phyloP scores from a whole-genome alignment of 1,140 invertebrate species.

The Drosophila burlai region DNA sequence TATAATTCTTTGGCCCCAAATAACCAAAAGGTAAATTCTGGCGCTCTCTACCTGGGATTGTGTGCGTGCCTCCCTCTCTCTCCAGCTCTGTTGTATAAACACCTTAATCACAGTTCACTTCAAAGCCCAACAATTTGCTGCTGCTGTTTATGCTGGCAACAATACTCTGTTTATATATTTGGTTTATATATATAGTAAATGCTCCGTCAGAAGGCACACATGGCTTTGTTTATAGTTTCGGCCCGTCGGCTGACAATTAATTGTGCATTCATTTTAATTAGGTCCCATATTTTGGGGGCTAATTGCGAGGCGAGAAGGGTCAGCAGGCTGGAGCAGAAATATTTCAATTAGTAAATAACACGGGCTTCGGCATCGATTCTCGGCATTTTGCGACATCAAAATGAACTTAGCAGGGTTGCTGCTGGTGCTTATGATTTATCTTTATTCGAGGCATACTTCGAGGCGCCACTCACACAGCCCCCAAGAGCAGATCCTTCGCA shows the following conservation, averaged over 20 bases:
- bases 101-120: slow-evolving; percentile 58
- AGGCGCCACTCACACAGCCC: slow-evolving; percentile 21
- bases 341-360: slow-evolving; percentile 46
- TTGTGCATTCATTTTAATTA: slow-evolving; percentile 78
- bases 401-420: slow-evolving; percentile 38
- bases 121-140: slow-evolving; percentile 52
- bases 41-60: neutral
- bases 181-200: slow-evolving; percentile 16
- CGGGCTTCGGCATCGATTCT: slow-evolving; percentile 26
- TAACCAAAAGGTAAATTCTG: slow-evolving; percentile 5
- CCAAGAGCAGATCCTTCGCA: neutral
- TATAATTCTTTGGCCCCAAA: slow-evolving; percentile 18
- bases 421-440: slow-evolving; percentile 47
- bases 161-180: slow-evolving; percentile 52
- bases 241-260: slow-evolving; percentile 67
- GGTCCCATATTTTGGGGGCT: slow-evolving; percentile 37
- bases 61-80: neutral
- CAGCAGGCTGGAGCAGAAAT: slow-evolving; percentile 6
- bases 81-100: slow-evolving; percentile 45
- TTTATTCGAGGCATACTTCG: slow-evolving; percentile 45
- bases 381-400: slow-evolving; percentile 38
- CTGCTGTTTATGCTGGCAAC: slow-evolving; percentile 35
- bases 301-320: slow-evolving; percentile 45
- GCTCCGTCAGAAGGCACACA: slow-evolving; percentile 18
- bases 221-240: slow-evolving; percentile 39